Evolutionary conservation across 2,113 vertebrate species (phyloP).

Genomic region (Colossoma macropomum): DNA sequence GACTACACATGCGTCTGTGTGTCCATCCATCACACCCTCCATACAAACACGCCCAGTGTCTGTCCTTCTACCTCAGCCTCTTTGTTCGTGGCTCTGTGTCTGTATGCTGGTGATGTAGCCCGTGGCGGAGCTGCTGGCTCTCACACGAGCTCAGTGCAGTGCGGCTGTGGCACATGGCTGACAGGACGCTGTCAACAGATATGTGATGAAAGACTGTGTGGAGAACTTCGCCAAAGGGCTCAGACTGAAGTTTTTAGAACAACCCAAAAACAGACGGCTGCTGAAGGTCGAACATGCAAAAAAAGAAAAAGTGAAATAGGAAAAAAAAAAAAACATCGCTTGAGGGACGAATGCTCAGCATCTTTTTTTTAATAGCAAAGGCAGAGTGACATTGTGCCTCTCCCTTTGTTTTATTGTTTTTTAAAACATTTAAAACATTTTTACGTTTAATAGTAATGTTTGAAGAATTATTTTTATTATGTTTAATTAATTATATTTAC

Average conservation of each 20-base stretch:
- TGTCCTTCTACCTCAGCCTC: neutral
- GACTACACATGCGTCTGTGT: too few species aligned
- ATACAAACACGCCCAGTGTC: neutral
- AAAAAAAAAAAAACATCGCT: neutral
- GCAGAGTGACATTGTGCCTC: neutral
- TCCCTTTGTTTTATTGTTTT: neutral
- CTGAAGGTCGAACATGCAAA: neutral
- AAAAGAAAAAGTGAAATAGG: neutral
- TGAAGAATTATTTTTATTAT: too few species aligned
- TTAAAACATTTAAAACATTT: neutral
- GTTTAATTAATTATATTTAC: too few species aligned
- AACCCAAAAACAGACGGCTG: conserved; percentile 9
- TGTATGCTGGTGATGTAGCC: conserved; percentile 1
- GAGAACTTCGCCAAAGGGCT: conserved; percentile 26
- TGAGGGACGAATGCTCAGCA: neutral
- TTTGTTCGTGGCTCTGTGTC: neutral
- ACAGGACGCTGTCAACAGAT: conserved; percentile 39
- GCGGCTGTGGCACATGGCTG: conserved; percentile 25
- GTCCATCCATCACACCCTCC: neutral
- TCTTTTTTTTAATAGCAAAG: neutral
- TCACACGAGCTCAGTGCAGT: neutral
- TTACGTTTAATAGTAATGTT: too few species aligned
- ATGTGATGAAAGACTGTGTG: conserved; percentile 33
- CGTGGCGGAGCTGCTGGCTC: neutral
- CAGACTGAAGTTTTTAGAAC: conserved; percentile 7